phyloP scores from a whole-genome alignment of 2,113 vertebrate species.

The Saccopteryx leptura region DNA sequence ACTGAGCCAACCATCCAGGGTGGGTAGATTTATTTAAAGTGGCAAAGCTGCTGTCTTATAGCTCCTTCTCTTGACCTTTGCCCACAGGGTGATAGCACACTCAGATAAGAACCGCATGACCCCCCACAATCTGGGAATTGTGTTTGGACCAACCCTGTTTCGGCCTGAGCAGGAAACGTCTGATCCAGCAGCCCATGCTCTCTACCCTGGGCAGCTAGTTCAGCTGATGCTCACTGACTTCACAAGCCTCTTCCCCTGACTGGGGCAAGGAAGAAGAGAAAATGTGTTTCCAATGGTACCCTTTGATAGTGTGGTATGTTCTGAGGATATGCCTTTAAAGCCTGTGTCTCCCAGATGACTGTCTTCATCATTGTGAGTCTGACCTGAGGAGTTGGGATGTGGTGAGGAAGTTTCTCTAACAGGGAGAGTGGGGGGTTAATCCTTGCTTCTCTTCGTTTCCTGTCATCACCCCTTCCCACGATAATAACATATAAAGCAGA shows the following conservation, averaged over 20 bases:
- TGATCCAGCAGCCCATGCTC: constrained; percentile 74
- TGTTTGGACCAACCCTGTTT: constrained; percentile 96
- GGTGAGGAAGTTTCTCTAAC: neutral
- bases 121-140: constrained; percentile 96
- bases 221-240: constrained; percentile 94
- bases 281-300: neutral
- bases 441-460: neutral
- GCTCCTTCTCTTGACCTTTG: constrained; percentile 38
- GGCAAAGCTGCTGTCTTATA: neutral
- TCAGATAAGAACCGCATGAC: constrained; percentile 94
- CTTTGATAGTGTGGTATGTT: neutral
- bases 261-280: neutral
- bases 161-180: constrained; percentile 91
- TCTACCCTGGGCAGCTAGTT: constrained; percentile 87
- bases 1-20: no score
- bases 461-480: neutral
- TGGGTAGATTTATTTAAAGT: neutral
- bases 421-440: neutral
- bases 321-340: constrained; percentile 29
- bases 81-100: constrained; percentile 91
- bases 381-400: neutral
- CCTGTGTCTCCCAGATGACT: neutral
- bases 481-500: neutral
- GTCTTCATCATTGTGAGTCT: constrained; percentile 43
- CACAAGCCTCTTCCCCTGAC: constrained; percentile 69